Base-by-base conservation (phyloP, 2,797 vertebrate genomes). In the Sebastolobus altivelis region DNA sequence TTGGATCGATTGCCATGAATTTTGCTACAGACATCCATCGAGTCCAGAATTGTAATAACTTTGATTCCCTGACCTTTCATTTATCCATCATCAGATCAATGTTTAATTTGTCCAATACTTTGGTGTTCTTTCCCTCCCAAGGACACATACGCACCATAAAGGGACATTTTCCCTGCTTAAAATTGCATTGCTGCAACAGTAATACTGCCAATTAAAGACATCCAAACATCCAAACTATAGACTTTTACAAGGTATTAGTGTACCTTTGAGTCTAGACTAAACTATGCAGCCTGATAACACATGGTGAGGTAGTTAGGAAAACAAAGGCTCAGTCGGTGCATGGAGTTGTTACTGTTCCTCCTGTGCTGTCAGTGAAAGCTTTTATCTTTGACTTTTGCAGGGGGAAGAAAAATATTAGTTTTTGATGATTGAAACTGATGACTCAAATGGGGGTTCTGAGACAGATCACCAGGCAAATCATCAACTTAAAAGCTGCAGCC, bases 211-310 rank as follows among this genome's bases (percentile, higher is more conserved):
- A 77, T 8, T 69, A 38, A 54, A 76, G 25, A 31, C 20, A 49
- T 35, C 25, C 72, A 78, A 66, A 81, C 67, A 56, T 87, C 65
- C 74, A 75, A 69, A 81, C 58, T 65, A 79, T 13, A 22, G 73
- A 62, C 67, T 68, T 87, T 88, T 77, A 80, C 60, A 33, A 80
- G 75, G 74, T 56, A 80, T 85, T 67, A 79, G 67, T 33, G 52
- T 22, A 58, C 75, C 20, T 80, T 72, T 75, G 70, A 85, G 82
- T 85, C 69, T 16, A 58, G 73, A 72, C 61, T 25, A 59, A 80
- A 72, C 65, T 67, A 58, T 83, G 86, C 27, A 83, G 83, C 60
- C 72, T 69, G 87, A 80, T 78, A 81, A 73, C 63, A 65, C 72
- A 65, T 9, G 86, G 79, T 56, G 81, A 68, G 62, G 59, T 52